Evolutionary conservation across 2,888 invertebrate genomes (phyloP), one percentile per base, ranked within the genome.

Genomic region (Polydrusus pterygomalis): DNA sequence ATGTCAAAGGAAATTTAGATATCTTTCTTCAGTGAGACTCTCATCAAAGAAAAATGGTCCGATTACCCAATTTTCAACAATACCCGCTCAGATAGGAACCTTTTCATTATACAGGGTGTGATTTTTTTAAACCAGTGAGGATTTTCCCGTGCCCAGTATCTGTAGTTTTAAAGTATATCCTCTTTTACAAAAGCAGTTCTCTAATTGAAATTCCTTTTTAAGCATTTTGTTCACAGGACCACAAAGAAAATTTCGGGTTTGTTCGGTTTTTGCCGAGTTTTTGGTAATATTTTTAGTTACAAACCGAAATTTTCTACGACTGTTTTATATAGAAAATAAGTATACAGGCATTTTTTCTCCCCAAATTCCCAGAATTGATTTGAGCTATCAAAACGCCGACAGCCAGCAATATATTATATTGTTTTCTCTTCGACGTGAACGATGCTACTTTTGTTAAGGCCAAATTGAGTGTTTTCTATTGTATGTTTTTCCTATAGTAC

Each of bases 341-440:
- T 38, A 20, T 0, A 56, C 30, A 15, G 51, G 5, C 65, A 51
- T 7, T 67, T 67, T 65, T 67, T 67, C 67, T 30, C 34, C 51
- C 51, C 34, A 56, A 79, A 80, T 79, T 80, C 78, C 71, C 70
- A 56, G 77, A 81, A 81, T 79, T 80, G 79, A 80, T 79, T 79
- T 77, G 79, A 78, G 76, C 78, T 77, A 77, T 80, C 80, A 78
- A 77, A 79, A 65, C 63, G 79, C 63, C 77, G 81, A 81, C 81
- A 81, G 80, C 77, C 72, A 47, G 71, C 80, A 72, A 81, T 81
- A 79, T 80, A 81, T 81, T 81, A 81, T 79, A 81, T 81, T 81
- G 80, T 81, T 81, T 81, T 78, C 80, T 49, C 64, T 47, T 64
- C 49, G 64, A 47, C 30, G 64, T 6, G 25, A 47, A 45, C 45